Base-by-base conservation (phyloP, 1,140 invertebrate genomes). In the Neodiprion virginianus region DNA sequence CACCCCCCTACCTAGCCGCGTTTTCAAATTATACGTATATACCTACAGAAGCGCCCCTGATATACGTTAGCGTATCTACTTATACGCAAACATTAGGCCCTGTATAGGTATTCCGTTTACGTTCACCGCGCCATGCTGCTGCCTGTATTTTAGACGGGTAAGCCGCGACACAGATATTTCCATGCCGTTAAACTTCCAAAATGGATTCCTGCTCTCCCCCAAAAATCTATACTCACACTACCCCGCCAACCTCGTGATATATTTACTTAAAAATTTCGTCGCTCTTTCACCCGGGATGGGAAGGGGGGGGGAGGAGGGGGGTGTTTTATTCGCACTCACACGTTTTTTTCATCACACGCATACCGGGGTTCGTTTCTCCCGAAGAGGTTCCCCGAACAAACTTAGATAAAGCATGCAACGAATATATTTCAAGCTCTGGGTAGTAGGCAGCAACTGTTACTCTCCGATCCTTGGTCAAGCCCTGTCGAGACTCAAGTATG, bases 111-210 rank as follows among this genome's bases (percentile, higher is more conserved):
- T 61, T 61, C 11, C 53, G n/a, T 61, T 17, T 61, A 14, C 53
- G 53, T 61, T 61, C 53, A 17, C 53, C 11, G 11, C n/a, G n/a
- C 11, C n/a, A 61, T 61, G n/a, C 8, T 12, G 11, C 53, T 61
- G 53, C 53, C 53, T 7, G 11, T 61, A 61, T 61, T 61, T 61
- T 61, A 61, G 53, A 12, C 53, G 5, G 10, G 11, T 17, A 61
- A 61, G 11, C 53, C 53, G n/a, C 11, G 53, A 61, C 53, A 17
- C 53, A 17, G 53, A 61, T 17, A 61, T 61, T 61, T 61, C 53
- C 53, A 61, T 61, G 53, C 53, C 53, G 53, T 61, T 61, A 61
- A 61, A 61, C 53, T 61, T 61, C 8, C 53, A 61, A 61, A 61
- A 61, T 61, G 53, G 53, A 61, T 12, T 14, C 7, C 53, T 61